Evolutionary conservation across 2,113 vertebrate species (phyloP).

Genomic region (Epinephelus lanceolatus): DNA sequence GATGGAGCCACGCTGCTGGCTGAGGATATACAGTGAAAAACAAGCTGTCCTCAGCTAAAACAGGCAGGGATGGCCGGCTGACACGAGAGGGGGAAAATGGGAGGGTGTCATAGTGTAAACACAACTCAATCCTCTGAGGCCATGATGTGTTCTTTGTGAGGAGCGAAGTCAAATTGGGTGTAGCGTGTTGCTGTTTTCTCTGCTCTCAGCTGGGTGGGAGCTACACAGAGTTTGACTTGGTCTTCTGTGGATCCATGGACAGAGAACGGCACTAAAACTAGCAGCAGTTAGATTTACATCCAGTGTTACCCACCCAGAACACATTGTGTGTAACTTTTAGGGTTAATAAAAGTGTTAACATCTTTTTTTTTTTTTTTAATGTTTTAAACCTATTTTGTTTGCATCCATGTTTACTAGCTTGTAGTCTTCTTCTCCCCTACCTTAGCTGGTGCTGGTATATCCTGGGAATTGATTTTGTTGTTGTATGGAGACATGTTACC

Average conservation of each 20-base stretch:
- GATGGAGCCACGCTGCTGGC: constrained; percentile 42
- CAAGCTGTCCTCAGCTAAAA: constrained; percentile 55
- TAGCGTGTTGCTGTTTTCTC: neutral
- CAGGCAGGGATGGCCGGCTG: constrained; percentile 34
- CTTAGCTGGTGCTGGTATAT: neutral
- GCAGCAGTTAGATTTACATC: neutral
- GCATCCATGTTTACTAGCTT: neutral
- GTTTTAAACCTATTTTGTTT: neutral
- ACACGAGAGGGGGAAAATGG: constrained; percentile 49
- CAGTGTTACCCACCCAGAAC: neutral
- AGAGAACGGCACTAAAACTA: neutral
- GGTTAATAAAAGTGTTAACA: no score
- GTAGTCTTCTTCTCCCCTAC: no score
- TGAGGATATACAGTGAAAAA: constrained; percentile 64
- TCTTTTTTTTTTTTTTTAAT: no score
- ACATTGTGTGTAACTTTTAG: neutral
- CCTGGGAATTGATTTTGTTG: neutral
- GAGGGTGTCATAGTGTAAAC: constrained; percentile 71
- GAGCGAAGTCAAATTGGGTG: constrained; percentile 26
- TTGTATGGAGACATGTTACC: neutral
- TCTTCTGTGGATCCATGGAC: neutral
- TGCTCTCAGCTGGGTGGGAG: neutral
- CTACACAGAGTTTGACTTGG: neutral
- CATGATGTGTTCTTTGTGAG: constrained; percentile 42
- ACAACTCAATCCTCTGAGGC: constrained; percentile 60